Percentiles rank a stretch among this genome's conserved stretches.
phyloP scores from a whole-genome alignment of 2,113 vertebrate species.

The Jaculus jaculus region DNA sequence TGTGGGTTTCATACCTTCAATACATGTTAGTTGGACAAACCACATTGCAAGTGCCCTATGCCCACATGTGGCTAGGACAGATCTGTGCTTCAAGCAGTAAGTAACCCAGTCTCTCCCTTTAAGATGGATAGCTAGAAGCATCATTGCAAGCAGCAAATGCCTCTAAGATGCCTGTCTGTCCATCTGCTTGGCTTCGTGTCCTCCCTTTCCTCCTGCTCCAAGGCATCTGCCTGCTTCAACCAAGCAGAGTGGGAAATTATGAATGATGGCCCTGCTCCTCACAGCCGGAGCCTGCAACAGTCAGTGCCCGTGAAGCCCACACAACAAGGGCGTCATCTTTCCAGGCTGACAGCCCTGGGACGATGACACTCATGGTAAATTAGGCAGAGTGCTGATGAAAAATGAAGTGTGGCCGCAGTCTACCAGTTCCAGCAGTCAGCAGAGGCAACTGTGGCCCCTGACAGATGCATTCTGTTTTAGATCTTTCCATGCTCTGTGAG shows the following conservation, averaged over 20 bases:
- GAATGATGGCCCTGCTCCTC: conserved; percentile 47
- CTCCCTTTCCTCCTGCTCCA: not conserved
- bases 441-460: conserved; percentile 56
- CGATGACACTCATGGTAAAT: conserved; percentile 79
- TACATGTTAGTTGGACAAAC: not conserved
- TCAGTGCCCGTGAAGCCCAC: conserved; percentile 36
- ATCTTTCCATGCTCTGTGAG: conserved; percentile 20
- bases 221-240: conserved; percentile 29
- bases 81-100: not conserved
- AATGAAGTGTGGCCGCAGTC: conserved; percentile 71
- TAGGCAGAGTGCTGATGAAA: conserved; percentile 78
- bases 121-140: not conserved
- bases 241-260: conserved; percentile 65
- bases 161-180: conserved; percentile 17
- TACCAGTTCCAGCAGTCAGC: conserved; percentile 50
- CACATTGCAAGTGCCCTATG: not conserved
- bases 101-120: not conserved
- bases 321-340: conserved; percentile 71
- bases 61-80: not conserved
- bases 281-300: not conserved
- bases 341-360: conserved; percentile 69
- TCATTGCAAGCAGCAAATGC: not conserved
- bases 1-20: not conserved
- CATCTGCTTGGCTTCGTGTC: not conserved
- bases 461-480: conserved; percentile 64